Percentiles rank a stretch among this genome's conserved stretches.
Evolutionary conservation across 2,888 invertebrate genomes (phyloP).

Genomic region (Leptinotarsa peninsularis): DNA sequence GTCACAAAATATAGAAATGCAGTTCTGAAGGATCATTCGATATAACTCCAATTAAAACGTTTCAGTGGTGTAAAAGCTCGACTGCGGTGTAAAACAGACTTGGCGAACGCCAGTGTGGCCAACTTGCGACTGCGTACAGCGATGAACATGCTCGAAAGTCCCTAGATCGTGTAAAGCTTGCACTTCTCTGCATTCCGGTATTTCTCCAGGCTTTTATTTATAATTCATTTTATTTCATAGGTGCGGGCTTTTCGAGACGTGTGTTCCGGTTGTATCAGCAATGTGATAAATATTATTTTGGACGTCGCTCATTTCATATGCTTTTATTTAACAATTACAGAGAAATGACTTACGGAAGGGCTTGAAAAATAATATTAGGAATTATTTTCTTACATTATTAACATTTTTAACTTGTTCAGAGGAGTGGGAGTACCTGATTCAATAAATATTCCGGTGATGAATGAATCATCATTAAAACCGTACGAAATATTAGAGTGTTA

Average conservation of each 20-base stretch:
- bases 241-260: slow-evolving; percentile 25
- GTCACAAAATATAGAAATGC: background rate
- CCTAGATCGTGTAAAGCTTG: slow-evolving; percentile 43
- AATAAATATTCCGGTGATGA: no score
- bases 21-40: background rate
- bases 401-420: no score
- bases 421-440: no score
- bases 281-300: background rate
- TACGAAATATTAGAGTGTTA: no score
- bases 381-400: no score
- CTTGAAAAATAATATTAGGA: no score
- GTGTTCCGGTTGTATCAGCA: slow-evolving; percentile 11
- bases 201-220: slow-evolving; percentile 31
- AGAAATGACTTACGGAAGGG: no score
- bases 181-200: slow-evolving; percentile 35
- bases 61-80: slow-evolving; percentile 14
- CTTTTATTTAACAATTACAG: no score
- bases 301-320: background rate
- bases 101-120: slow-evolving; percentile 41
- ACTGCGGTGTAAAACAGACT: slow-evolving; percentile 40
- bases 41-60: background rate
- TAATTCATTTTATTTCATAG: slow-evolving; percentile 36
- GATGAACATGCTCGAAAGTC: slow-evolving; percentile 38
- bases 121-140: slow-evolving; percentile 46
- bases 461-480: no score